Percentiles rank a stretch among this genome's conserved stretches.
phyloP scores from a whole-genome alignment of 2,113 vertebrate species.

The Calyptommatus sinebrachiatus region DNA sequence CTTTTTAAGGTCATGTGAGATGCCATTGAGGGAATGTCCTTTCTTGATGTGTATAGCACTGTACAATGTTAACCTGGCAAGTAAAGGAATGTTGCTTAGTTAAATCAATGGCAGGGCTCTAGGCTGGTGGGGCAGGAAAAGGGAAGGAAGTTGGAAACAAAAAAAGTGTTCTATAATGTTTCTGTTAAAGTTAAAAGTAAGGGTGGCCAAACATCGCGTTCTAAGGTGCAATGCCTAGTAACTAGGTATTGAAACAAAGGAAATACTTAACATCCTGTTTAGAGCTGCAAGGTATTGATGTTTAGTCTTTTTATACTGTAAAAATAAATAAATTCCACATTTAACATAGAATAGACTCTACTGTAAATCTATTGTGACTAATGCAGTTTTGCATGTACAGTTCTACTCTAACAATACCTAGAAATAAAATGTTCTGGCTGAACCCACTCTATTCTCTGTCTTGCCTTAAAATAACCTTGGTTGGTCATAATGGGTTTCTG shows the following conservation, averaged over 20 bases:
- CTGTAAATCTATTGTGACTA: conserved; percentile 65
- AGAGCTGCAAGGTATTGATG: conserved; percentile 57
- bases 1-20: conserved; percentile 66
- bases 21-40: conserved; percentile 65
- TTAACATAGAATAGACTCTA: conserved; percentile 67
- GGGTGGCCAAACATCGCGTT: conserved; percentile 20
- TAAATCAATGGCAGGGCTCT: conserved; percentile 63
- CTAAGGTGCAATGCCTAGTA: conserved; percentile 64
- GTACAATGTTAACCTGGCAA: conserved; percentile 62
- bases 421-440: conserved; percentile 68
- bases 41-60: conserved; percentile 54
- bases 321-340: conserved; percentile 63
- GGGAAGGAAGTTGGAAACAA: conserved; percentile 8
- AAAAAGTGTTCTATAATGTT: conserved; percentile 42
- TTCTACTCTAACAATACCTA: conserved; percentile 66
- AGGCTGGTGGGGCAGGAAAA: conserved; percentile 60
- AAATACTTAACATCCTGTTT: conserved; percentile 60
- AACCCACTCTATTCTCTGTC: neutral
- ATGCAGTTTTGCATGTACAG: conserved; percentile 71
- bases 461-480: too few species aligned
- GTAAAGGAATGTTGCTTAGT: conserved; percentile 56
- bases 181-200: conserved; percentile 43
- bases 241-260: conserved; percentile 66
- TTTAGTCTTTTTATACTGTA: conserved; percentile 65
- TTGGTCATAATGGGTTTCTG: neutral